Base-by-base conservation (phyloP, 2,797 vertebrate genomes). In the Enteromius paludinosus region DNA sequence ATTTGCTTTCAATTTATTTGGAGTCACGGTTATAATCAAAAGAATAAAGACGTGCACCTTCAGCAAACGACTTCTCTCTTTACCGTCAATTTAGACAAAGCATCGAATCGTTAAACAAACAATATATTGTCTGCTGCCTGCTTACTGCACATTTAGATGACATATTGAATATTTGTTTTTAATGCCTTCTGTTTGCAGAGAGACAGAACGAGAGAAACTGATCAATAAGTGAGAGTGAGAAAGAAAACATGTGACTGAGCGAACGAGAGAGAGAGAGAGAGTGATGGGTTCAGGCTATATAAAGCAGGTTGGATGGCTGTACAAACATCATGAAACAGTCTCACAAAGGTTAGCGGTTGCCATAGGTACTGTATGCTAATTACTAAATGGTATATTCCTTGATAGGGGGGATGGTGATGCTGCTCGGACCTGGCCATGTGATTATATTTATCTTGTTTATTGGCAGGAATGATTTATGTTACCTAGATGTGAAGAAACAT, bases 281-380 rank as follows among this genome's bases (percentile, higher is more conserved):
- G 62, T 85, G 90, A 91, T 92, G 91, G 89, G 89, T 86, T 76
- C 1, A 81, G 87, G 90, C 90, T 92, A 93, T 93, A 95, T 93
- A 92, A 94, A 92, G 91, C 86, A 15, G 86, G 86, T 76, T 81
- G 89, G 92, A 91, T 87, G 88, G 89, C 92, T 93, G 92, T 90
- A 92, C 91, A 95, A 96, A 95, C 92, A 95, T 94, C 93, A 93
- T 93, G 92, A 94, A 93, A 93, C 90, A 91, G 89, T 88, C 91
- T 91, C 90, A 94, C 92, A 95, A 93, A 94, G 94, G 94, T 94
- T 95, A 92, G 85, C 43, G 89, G 94, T 95, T 95, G 94, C 94
- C 94, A 95, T 95, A 95, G 94, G 92, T 93, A 95, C 94, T 90
- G 90, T 93, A 95, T 95, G 93, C 91, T 95, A 95, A 95, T 95